Evolutionary conservation across 2,797 vertebrate genomes (phyloP), one percentile per base, ranked within the genome.

Genomic region (Myioborus melanocephalus): DNA sequence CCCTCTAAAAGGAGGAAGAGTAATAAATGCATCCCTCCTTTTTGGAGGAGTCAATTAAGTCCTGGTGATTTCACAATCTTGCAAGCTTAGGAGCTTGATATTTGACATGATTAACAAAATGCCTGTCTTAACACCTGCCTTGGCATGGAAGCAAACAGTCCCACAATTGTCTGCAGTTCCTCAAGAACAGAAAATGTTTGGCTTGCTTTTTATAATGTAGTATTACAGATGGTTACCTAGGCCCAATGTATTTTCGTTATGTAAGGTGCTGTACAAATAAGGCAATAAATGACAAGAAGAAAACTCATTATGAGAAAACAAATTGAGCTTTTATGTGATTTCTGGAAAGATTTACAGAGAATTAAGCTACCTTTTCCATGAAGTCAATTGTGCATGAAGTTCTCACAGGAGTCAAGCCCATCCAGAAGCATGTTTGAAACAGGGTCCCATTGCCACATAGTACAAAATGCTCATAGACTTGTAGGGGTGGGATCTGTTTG

Each of bases 1-100:
- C 5, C 6, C 3, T 0, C 1, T 10, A n/a, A 61, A 46, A 50
- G 6, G 9, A 81, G 12, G 3, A 50, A 11, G 0, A 2, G 0
- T 52, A 0, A 80, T 34, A 82, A 66, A 39, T 44, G 7, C 1
- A 1, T 30, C 7, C n/a, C 9, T 69, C 5, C 7, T 80, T 63
- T 64, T 30, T n/a, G 14, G 8, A 68, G 7, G 11, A 83, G 7
- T 57, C 13, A 71, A 1, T 5, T n/a, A 23, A 66, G 6, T 81
- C 71, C 34, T 75, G 32, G 7, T 52, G 23, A 35, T 60, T 14
- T 65, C 3, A 4, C 26, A 83, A 37, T 14, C 22, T 34, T 59
- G 15, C 15, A 27, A 64, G 27, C 32, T 68, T 27, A 75, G 28
- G 27, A 35, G 10, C 32, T 12, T 43, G 17, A 41, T 78, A 57